Percentiles rank a stretch among this genome's conserved stretches.
Conservation (phyloP, 2,797 vertebrate species). For the Zalophus californianus region DNA sequence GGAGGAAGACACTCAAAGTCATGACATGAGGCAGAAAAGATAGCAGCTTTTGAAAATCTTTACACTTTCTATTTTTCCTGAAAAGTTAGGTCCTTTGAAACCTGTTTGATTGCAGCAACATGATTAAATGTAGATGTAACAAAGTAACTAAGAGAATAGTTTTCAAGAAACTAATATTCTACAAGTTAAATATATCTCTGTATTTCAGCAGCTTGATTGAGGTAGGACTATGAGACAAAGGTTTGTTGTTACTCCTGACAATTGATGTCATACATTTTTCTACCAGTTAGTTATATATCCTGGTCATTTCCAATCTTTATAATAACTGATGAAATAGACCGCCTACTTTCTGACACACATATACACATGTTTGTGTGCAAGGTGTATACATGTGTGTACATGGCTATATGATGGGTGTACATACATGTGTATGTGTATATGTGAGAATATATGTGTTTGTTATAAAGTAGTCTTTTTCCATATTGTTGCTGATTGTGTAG, state of each 20-base stretch:
- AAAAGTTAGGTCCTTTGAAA: slow-evolving; percentile 14
- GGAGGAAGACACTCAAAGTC: background rate
- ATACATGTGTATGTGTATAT: background rate
- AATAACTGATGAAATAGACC: background rate
- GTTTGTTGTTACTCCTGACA: background rate
- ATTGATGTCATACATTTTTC: background rate
- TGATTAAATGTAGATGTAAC: slow-evolving; percentile 39
- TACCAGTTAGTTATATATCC: background rate
- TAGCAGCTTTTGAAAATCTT: background rate
- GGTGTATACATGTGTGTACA: background rate
- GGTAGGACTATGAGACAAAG: background rate
- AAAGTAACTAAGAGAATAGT: slow-evolving; percentile 1
- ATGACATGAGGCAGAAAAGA: background rate
- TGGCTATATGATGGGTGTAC: background rate
- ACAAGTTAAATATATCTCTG: background rate
- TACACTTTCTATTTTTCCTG: background rate
- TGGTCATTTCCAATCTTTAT: background rate
- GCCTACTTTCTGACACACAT: background rate
- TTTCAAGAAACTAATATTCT: background rate
- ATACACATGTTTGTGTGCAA: background rate
- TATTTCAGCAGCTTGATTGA: background rate
- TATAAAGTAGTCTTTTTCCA: slow-evolving; percentile 27
- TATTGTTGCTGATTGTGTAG: background rate
- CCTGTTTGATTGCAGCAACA: background rate
- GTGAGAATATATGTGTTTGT: background rate